These are phyloP conservation scores for Zaprionus nigranus DNA, from an alignment of 1,140 invertebrate genomes.

Conservation along the genomic window DNA sequence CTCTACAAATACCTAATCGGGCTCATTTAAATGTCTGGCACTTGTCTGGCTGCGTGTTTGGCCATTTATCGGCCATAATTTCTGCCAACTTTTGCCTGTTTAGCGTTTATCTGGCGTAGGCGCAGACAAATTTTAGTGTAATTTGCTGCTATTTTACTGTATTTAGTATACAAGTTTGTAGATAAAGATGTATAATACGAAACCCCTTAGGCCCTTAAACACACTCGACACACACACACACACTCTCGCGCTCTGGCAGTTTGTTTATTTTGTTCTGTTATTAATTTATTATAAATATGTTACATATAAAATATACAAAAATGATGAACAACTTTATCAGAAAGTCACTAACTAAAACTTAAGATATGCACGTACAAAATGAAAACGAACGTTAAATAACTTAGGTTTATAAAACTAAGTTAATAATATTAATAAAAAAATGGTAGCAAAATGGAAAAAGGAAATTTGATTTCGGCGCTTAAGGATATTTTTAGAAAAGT, in stretches of 20 bases:
- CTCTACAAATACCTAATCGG: conserved; percentile 68
- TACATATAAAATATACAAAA: conserved; percentile 24
- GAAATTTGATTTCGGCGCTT: conserved; percentile 39
- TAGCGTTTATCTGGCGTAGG: neutral
- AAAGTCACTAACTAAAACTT: conserved; percentile 47
- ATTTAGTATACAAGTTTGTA: neutral
- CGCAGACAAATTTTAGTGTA: neutral
- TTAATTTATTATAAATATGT: conserved; percentile 47
- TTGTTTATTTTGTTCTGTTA: conserved; percentile 29
- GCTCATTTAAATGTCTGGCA: conserved; percentile 71
- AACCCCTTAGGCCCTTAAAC: conserved; percentile 19
- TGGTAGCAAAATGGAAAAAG: conserved; percentile 18
- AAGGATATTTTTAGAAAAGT: conserved; percentile 46
- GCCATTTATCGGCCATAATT: conserved; percentile 28
- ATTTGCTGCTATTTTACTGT: neutral
- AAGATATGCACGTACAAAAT: conserved; percentile 23
- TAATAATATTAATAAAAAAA: conserved; percentile 12
- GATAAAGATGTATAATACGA: neutral
- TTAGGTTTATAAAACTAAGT: conserved; percentile 22
- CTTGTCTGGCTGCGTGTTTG: conserved; percentile 54
- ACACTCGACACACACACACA: conserved; percentile 30
- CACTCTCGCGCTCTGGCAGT: conserved; percentile 12
- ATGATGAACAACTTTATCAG: conserved; percentile 39
- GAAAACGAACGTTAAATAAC: conserved; percentile 15
- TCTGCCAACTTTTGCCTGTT: neutral